Evolutionary conservation across 2,113 vertebrate genomes (phyloP).

Genomic region (Polypterus senegalus): DNA sequence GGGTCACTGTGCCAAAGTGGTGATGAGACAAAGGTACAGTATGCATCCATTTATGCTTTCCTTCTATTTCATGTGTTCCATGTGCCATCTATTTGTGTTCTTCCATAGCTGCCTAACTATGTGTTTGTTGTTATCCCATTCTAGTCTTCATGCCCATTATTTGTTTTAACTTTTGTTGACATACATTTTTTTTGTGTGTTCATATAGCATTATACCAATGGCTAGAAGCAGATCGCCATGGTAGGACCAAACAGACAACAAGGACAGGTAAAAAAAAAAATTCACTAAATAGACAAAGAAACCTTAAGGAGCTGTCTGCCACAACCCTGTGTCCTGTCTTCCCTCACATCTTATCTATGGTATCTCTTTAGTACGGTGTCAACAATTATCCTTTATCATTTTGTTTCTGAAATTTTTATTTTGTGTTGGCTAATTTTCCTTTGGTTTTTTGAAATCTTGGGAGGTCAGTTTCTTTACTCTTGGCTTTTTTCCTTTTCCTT

Average conservation of each 20-base stretch:
- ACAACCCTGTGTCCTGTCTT: neutral
- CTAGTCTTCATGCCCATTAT: slow-evolving; percentile 10
- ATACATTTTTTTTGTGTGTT: slow-evolving; percentile 52
- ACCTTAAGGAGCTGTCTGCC: neutral
- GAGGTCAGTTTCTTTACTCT: no score
- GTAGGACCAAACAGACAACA: slow-evolving; percentile 66
- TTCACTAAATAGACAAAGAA: neutral
- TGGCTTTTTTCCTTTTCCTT: no score
- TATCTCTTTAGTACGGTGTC: neutral
- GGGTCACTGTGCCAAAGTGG: no score
- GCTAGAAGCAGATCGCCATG: slow-evolving; percentile 84
- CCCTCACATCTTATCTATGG: neutral
- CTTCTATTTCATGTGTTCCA: no score
- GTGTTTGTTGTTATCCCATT: neutral
- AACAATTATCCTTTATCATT: no score
- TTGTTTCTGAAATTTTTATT: no score
- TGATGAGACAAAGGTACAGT: no score
- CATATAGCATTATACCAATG: slow-evolving; percentile 84
- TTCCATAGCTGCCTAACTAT: neutral
- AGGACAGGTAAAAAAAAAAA: slow-evolving; percentile 68
- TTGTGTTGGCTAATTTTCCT: no score
- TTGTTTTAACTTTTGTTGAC: slow-evolving; percentile 44
- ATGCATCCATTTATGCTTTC: no score
- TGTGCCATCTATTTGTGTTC: neutral
- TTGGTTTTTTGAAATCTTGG: no score